These are phyloP conservation scores for Orientallactaga bullata DNA, from an alignment of 2,113 vertebrate genomes.

Conservation along the genomic window DNA sequence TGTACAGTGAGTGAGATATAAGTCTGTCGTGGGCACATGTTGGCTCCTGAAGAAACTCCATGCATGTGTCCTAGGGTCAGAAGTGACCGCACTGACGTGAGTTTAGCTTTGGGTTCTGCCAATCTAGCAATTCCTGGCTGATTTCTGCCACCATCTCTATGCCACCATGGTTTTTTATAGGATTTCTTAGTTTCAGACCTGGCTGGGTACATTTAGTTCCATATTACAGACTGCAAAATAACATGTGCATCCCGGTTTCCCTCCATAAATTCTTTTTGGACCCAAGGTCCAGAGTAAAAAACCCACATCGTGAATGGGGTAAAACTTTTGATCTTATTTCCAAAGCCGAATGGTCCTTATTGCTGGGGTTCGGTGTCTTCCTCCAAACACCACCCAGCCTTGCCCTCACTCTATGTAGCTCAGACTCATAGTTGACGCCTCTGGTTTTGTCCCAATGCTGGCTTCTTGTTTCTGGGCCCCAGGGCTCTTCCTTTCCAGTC, in stretches of 20 bases:
- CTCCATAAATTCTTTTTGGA: background rate
- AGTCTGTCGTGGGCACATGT: background rate
- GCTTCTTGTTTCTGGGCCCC: background rate
- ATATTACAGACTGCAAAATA: background rate
- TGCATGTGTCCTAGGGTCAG: background rate
- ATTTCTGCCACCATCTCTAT: background rate
- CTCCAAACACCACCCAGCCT: background rate
- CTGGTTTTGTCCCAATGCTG: background rate
- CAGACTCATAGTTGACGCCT: fast-evolving
- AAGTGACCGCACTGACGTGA: too few relatives aligned
- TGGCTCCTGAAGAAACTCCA: background rate
- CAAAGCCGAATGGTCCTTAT: background rate
- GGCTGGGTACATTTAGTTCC: background rate
- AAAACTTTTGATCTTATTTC: background rate
- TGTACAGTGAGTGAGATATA: background rate
- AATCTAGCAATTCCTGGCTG: background rate
- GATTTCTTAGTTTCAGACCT: background rate
- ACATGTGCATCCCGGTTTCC: background rate
- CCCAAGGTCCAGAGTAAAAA: background rate
- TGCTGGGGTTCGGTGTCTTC: background rate
- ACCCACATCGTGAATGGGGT: background rate
- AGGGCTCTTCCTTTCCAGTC: background rate
- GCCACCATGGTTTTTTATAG: background rate
- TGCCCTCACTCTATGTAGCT: fast-evolving
- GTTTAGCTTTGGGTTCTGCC: background rate